These are phyloP conservation scores for Temnothorax rugatulus DNA, from an alignment of 2,888 invertebrate species.

Conservation along the genomic window DNA sequence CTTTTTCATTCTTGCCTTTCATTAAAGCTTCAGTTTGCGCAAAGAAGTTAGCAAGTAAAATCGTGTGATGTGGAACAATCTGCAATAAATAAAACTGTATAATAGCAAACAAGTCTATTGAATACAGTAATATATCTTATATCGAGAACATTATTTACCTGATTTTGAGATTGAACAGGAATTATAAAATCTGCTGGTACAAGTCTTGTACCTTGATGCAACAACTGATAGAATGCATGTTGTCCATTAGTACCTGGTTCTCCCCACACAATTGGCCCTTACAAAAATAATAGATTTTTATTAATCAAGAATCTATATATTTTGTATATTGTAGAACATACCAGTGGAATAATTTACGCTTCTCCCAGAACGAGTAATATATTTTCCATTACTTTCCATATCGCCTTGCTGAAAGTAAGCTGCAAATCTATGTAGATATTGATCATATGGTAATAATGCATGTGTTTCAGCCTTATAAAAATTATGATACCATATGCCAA, in stretches of 20 bases:
- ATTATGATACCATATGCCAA: slow-evolving; percentile 98
- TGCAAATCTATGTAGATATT: slow-evolving; percentile 99
- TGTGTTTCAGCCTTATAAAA: slow-evolving; percentile 98
- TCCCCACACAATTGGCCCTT: slow-evolving; percentile 91
- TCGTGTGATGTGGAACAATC: slow-evolving; percentile 95
- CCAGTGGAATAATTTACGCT: slow-evolving; percentile 88
- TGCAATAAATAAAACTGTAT: slow-evolving; percentile 57
- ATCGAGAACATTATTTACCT: slow-evolving; percentile 73
- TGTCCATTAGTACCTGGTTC: slow-evolving; percentile 99
- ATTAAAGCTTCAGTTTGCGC: slow-evolving; percentile 99
- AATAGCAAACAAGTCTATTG: neutral
- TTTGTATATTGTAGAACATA: slow-evolving; percentile 57
- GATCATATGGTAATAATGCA: slow-evolving; percentile 98
- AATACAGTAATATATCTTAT: neutral
- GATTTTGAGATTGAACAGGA: slow-evolving; percentile 96
- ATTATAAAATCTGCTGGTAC: slow-evolving; percentile 99
- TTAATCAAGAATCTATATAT: slow-evolving; percentile 30
- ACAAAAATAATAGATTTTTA: slow-evolving; percentile 40
- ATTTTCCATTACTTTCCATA: slow-evolving; percentile 99
- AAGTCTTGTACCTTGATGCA: slow-evolving; percentile 97
- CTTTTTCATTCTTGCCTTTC: slow-evolving; percentile 90
- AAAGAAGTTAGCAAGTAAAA: slow-evolving; percentile 97
- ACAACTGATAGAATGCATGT: slow-evolving; percentile 99
- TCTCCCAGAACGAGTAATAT: slow-evolving; percentile 91
- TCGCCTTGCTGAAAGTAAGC: slow-evolving; percentile 99